phyloP scores from a whole-genome alignment of 1,140 invertebrate species.

The Hycleus phaleratus region DNA sequence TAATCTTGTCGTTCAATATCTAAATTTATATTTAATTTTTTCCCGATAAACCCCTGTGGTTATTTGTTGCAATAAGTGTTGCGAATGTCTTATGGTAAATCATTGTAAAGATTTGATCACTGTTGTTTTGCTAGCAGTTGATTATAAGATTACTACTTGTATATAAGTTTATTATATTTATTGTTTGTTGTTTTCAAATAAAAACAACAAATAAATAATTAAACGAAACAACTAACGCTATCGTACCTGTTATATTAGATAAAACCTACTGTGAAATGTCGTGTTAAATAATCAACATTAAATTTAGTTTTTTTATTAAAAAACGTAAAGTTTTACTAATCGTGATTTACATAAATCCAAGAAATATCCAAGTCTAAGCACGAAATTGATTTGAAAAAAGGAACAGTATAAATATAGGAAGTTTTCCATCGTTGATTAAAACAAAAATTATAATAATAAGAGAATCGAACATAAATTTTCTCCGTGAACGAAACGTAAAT shows the following conservation, averaged over 20 bases:
- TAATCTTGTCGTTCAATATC: too few species aligned
- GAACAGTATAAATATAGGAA: too few species aligned
- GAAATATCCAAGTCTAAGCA: too few species aligned
- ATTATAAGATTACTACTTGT: conserved; percentile 20
- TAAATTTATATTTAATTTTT: too few species aligned
- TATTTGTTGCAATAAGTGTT: conserved; percentile 12
- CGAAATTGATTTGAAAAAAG: too few species aligned
- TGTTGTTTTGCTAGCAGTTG: conserved; percentile 16
- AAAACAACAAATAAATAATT: not conserved
- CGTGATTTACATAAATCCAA: too few species aligned
- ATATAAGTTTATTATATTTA: conserved; percentile 19
- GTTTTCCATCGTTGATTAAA: too few species aligned
- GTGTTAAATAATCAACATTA: conserved; percentile 14
- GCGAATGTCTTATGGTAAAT: conserved; percentile 23
- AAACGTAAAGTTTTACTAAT: too few species aligned
- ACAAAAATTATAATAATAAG: too few species aligned
- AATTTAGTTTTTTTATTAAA: too few species aligned
- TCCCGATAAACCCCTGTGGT: conserved; percentile 18
- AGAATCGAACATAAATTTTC: too few species aligned
- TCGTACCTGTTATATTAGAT: not conserved
- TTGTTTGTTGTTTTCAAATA: conserved; percentile 19
- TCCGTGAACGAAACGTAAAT: too few species aligned
- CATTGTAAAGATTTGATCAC: conserved; percentile 2
- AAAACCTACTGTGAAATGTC: conserved; percentile 16
- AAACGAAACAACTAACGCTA: conserved; percentile 6